Conservation (phyloP, 23 tunicate species). For the Styela plicata region DNA sequence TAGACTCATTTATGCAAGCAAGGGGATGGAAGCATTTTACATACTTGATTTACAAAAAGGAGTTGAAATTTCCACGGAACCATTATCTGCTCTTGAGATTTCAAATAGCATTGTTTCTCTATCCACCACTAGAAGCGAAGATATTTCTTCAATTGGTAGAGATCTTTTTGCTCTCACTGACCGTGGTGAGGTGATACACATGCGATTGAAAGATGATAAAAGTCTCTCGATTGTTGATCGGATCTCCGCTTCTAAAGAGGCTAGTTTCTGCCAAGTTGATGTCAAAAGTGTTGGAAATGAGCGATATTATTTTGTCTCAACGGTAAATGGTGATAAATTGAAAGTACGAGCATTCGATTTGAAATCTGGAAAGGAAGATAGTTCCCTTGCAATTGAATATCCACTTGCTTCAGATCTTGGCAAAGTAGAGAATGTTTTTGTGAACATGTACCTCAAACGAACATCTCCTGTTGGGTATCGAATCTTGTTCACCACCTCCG, state of each 20-base stretch:
- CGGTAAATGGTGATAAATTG: neutral
- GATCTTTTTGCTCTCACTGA: neutral
- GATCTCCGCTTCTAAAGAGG: neutral
- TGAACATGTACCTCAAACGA: conserved; percentile 63
- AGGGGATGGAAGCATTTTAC: conserved; percentile 10
- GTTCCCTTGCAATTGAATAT: conserved; percentile 15
- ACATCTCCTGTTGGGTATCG: conserved; percentile 66
- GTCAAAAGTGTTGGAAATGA: conserved; percentile 19
- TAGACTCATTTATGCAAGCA: conserved; percentile 14
- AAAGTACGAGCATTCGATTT: conserved; percentile 3
- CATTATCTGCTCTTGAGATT: conserved; percentile 6
- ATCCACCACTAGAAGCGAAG: neutral
- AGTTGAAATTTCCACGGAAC: neutral
- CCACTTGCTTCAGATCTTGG: conserved; percentile 43
- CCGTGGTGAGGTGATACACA: neutral
- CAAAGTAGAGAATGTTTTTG: conserved; percentile 17
- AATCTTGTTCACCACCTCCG: conserved; percentile 27
- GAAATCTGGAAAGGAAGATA: conserved; percentile 23
- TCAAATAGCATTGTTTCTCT: neutral
- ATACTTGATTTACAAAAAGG: conserved; percentile 20
- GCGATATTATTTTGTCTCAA: conserved; percentile 14
- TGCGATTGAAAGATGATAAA: neutral
- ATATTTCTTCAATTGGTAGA: neutral
- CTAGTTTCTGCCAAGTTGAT: neutral
- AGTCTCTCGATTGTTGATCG: neutral